phyloP scores from a whole-genome alignment of 2,113 vertebrate species.

The Peromyscus polionotus region DNA sequence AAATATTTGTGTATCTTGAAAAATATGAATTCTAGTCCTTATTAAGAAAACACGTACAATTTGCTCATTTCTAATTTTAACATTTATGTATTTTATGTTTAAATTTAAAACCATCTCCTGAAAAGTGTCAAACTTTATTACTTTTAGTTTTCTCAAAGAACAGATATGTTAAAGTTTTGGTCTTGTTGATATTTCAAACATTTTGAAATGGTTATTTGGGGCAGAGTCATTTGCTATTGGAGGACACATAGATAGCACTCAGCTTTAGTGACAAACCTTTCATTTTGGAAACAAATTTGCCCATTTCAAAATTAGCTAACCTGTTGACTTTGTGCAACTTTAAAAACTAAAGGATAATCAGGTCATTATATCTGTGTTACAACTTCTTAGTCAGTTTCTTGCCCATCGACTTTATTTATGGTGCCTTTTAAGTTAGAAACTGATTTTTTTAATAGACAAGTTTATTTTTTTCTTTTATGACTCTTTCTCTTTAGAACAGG shows the following conservation, averaged over 20 bases:
- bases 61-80: background rate
- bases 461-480: background rate
- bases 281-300: background rate
- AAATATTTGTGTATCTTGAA: background rate
- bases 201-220: background rate
- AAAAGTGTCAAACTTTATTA: conserved; percentile 24
- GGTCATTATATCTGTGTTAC: background rate
- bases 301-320: background rate
- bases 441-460: background rate
- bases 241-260: background rate
- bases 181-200: background rate
- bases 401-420: background rate
- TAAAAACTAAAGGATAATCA: background rate
- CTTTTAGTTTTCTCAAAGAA: conserved; percentile 15
- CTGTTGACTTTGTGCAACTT: background rate
- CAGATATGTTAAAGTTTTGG: background rate
- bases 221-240: background rate
- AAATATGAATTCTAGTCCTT: conserved; percentile 30
- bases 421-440: background rate
- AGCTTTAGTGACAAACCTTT: too few species aligned
- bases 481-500: background rate
- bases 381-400: background rate
- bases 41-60: background rate
- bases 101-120: background rate
- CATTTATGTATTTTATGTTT: conserved; percentile 12